A percentile compares a stretch with the other conserved stretches of the same genome.
phyloP scores from a whole-genome alignment of 35 echinoderm and acorn worm species.

The Apostichopus californicus region DNA sequence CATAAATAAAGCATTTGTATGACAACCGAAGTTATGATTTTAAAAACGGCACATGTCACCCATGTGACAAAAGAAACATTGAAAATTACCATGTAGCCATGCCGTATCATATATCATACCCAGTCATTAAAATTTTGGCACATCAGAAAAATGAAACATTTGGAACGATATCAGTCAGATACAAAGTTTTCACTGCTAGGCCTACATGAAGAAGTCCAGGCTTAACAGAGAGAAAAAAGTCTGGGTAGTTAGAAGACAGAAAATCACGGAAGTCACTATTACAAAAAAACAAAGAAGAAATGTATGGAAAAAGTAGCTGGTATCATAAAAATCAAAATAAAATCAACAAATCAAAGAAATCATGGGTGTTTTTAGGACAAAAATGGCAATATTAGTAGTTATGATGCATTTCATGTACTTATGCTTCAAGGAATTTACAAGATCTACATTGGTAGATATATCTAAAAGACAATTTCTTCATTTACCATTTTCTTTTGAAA shows the following conservation, averaged over 20 bases:
- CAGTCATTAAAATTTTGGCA: conserved; percentile 1
- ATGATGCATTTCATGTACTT: not conserved
- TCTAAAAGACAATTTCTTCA: no score
- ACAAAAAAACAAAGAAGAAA: no score
- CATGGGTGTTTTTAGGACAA: not conserved
- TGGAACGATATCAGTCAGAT: not conserved
- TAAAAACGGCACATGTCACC: not conserved
- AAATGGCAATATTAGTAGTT: not conserved
- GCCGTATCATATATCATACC: not conserved
- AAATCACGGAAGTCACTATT: no score
- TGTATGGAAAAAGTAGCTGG: no score
- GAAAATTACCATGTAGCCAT: conserved; percentile 8
- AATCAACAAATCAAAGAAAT: conserved; percentile 12
- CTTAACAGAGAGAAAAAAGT: no score
- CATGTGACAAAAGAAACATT: not conserved
- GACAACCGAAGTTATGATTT: conserved; percentile 37
- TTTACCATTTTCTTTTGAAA: no score
- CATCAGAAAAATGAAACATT: not conserved
- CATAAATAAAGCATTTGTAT: conserved; percentile 10
- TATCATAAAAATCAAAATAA: not conserved
- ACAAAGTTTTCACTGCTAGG: not conserved
- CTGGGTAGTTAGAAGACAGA: no score
- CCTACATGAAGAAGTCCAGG: not conserved
- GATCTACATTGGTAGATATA: no score
- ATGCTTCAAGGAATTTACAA: no score